These are phyloP conservation scores for Notoglanidium macrostoma DNA, from an alignment of 2,797 vertebrate genomes.

Conservation along the genomic window DNA sequence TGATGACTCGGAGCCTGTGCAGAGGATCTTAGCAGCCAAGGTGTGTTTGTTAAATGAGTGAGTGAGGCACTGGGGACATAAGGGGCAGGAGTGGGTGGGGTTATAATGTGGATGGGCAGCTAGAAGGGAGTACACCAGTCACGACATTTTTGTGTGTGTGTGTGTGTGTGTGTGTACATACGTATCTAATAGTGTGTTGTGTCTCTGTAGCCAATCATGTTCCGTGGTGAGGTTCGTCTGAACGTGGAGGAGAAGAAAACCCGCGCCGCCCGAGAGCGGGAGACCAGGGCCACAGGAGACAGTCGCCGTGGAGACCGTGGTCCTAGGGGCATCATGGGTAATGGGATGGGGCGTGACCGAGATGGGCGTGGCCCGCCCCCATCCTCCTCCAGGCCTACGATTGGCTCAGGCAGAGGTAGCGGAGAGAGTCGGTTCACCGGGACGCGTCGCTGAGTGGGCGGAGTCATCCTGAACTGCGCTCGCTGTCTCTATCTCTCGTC, in stretches of 20 bases:
- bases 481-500: slow-evolving; percentile 80
- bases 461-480: slow-evolving; percentile 48
- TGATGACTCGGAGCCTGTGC: slow-evolving; percentile 94
- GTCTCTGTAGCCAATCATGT: slow-evolving; percentile 91
- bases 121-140: background rate
- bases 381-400: slow-evolving; percentile 61
- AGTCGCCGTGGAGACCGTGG: slow-evolving; percentile 80
- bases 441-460: slow-evolving; percentile 76
- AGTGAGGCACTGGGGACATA: background rate
- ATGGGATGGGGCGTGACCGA: slow-evolving; percentile 82
- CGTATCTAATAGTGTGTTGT: slow-evolving; percentile 59
- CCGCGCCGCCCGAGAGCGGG: slow-evolving; percentile 81
- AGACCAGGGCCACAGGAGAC: slow-evolving; percentile 79
- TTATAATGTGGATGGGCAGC: background rate
- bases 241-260: slow-evolving; percentile 99
- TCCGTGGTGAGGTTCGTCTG: slow-evolving; percentile 93
- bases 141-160: background rate
- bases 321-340: slow-evolving; percentile 78
- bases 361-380: slow-evolving; percentile 78
- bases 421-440: slow-evolving; percentile 82
- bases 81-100: background rate
- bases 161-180: background rate
- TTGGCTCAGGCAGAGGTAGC: slow-evolving; percentile 78
- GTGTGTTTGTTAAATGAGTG: slow-evolving; percentile 66
- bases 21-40: slow-evolving; percentile 95